Conservation (phyloP, 2,113 vertebrate genomes). For the Pyxicephalus adspersus region DNA sequence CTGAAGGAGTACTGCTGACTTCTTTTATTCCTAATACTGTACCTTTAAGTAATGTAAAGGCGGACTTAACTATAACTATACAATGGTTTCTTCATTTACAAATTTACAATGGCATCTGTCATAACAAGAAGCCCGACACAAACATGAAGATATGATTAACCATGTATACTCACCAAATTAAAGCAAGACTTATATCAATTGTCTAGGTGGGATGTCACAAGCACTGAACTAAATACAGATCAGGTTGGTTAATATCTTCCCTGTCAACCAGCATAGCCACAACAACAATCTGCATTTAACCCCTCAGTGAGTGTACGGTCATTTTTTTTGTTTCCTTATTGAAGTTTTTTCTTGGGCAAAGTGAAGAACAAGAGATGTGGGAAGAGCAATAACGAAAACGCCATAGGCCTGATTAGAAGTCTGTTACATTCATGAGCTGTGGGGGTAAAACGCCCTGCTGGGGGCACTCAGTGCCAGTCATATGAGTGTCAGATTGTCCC, state of each 20-base stretch:
- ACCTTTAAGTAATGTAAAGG: too few relatives aligned
- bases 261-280: too few relatives aligned
- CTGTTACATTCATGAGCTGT: slow-evolving; percentile 12
- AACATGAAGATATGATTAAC: slow-evolving; percentile 24
- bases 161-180: slow-evolving; percentile 9
- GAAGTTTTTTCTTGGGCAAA: background rate
- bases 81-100: background rate
- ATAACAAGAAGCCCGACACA: background rate
- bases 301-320: too few relatives aligned
- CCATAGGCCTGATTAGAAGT: background rate
- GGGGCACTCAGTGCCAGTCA: slow-evolving; percentile 77
- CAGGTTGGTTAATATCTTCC: background rate
- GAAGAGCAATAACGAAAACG: background rate
- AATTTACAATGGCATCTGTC: slow-evolving; percentile 29
- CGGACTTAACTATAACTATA: background rate
- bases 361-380: background rate
- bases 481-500: slow-evolving; percentile 72
- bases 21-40: too few relatives aligned
- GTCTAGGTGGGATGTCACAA: slow-evolving; percentile 19
- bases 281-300: too few relatives aligned
- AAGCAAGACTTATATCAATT: background rate
- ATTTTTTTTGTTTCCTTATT: too few relatives aligned
- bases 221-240: background rate
- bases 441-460: slow-evolving; percentile 62
- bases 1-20: too few relatives aligned